phyloP scores from a whole-genome alignment of 2,113 vertebrate genomes.

The Ranitomeya imitator region DNA sequence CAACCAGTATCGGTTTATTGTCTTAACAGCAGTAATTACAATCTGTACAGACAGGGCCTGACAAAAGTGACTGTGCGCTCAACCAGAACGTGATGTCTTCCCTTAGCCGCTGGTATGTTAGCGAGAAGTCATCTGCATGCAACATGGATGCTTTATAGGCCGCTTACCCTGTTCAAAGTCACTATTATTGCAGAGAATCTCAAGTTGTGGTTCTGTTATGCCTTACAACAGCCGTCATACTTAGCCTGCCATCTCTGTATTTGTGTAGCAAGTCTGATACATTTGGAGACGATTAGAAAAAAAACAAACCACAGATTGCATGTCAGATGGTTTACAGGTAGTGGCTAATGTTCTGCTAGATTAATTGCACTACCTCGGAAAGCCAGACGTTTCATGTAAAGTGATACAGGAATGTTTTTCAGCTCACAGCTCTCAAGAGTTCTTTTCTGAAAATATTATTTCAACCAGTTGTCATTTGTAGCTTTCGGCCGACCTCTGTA shows the following conservation, averaged over 20 bases:
- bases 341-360: neutral
- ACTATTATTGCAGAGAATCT: neutral
- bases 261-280: neutral
- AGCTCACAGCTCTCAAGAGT: conserved; percentile 2
- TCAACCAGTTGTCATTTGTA: neutral
- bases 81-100: neutral
- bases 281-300: neutral
- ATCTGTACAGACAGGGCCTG: conserved; percentile 1
- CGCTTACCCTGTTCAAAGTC: conserved; percentile 10
- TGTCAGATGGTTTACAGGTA: neutral
- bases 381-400: neutral
- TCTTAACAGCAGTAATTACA: conserved; percentile 28
- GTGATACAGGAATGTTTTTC: conserved; percentile 2
- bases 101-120: too few relatives aligned
- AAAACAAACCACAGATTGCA: neutral
- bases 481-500: neutral
- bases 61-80: conserved; percentile 13
- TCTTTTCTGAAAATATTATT: neutral
- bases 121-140: neutral
- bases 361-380: neutral
- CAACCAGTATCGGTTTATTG: conserved; percentile 37
- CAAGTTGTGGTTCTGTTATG: neutral
- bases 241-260: neutral
- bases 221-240: neutral
- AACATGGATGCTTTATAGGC: neutral